A percentile compares a stretch with the other conserved stretches of the same genome.
Conservation (phyloP, 1,140 invertebrate genomes). For the Psilanteris sp. region DNA sequence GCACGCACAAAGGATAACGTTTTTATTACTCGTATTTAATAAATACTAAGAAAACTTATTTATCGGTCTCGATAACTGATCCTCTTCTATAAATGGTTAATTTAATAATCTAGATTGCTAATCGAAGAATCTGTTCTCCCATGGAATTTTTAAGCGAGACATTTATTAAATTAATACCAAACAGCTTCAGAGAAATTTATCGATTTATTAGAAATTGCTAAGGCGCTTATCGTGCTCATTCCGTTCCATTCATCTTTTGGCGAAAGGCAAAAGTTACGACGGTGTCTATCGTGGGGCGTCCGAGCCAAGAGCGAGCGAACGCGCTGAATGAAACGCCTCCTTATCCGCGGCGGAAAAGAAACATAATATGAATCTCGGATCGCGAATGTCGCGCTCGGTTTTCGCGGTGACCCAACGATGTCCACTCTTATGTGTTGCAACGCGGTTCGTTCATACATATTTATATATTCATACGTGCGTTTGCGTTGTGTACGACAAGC, state of each 20-base stretch:
- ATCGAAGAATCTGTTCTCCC: too few species aligned
- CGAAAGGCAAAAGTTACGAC: conserved; percentile 14
- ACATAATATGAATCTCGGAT: conserved; percentile 56
- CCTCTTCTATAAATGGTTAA: too few species aligned
- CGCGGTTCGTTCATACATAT: conserved; percentile 59
- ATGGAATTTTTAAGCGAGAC: background rate
- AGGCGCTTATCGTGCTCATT: conserved; percentile 21
- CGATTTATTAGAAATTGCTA: conserved; percentile 24
- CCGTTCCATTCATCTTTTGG: conserved; percentile 49
- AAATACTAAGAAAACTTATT: too few species aligned
- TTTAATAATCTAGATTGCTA: too few species aligned
- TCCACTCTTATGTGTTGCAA: conserved; percentile 52
- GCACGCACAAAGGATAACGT: too few species aligned
- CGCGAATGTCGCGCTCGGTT: conserved; percentile 50
- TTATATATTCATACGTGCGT: conserved; percentile 49
- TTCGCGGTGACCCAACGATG: conserved; percentile 61
- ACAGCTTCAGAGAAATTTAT: conserved; percentile 17
- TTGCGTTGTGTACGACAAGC: conserved; percentile 58
- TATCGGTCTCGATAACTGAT: too few species aligned
- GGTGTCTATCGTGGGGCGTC: conserved; percentile 45
- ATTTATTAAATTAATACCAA: background rate
- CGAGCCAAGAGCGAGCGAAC: conserved; percentile 9
- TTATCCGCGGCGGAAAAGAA: conserved; percentile 49
- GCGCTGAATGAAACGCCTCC: conserved; percentile 52
- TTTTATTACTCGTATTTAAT: too few species aligned